These are phyloP conservation scores for Patella pellucida DNA, from an alignment of 2,888 invertebrate species.

Conservation along the genomic window DNA sequence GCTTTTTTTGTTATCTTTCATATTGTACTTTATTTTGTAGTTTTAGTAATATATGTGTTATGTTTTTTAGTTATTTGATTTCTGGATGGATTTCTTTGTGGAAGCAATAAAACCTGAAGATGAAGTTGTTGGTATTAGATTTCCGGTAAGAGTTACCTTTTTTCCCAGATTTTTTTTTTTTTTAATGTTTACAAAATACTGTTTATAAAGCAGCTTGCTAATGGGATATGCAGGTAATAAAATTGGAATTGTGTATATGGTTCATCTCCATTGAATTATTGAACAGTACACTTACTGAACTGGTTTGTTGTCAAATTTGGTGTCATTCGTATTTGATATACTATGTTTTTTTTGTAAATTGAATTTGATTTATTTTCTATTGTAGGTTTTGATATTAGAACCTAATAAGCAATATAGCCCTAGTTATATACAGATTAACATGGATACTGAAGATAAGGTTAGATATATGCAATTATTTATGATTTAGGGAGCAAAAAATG, in stretches of 20 bases:
- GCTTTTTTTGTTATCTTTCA: background rate
- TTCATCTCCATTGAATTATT: no score
- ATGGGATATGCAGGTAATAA: no score
- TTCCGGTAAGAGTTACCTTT: slow-evolving; percentile 78
- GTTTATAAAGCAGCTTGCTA: no score
- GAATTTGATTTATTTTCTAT: slow-evolving; percentile 16
- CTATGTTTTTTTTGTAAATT: no score
- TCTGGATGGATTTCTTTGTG: slow-evolving; percentile 99
- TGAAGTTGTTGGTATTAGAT: slow-evolving; percentile 85
- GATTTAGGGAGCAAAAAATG: no score
- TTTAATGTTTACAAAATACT: no score
- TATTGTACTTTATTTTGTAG: background rate
- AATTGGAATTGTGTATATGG: no score
- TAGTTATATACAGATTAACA: slow-evolving; percentile 94
- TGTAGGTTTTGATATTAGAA: slow-evolving; percentile 79
- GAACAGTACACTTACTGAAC: no score
- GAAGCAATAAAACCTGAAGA: slow-evolving; percentile 89
- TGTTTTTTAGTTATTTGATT: slow-evolving; percentile 83
- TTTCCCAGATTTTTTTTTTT: no score
- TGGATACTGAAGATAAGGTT: slow-evolving; percentile 89
- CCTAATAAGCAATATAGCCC: slow-evolving; percentile 94
- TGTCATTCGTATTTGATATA: no score
- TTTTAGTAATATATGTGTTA: slow-evolving; percentile 16
- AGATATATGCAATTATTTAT: background rate
- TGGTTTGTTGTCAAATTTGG: no score